Conservation (phyloP, 2,113 vertebrate genomes). For the Cryptoleucopteryx plumbea region DNA sequence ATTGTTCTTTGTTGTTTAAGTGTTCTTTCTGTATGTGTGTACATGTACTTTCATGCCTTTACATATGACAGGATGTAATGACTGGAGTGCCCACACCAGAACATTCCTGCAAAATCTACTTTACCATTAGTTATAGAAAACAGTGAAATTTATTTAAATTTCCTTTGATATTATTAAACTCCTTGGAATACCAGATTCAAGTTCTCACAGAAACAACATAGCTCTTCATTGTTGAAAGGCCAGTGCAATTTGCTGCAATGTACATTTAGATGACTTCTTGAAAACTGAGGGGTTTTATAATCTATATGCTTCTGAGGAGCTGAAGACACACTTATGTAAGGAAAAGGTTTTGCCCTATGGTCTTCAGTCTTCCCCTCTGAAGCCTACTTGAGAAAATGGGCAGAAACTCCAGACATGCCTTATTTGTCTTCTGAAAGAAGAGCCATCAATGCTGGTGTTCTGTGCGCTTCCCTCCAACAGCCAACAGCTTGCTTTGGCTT, state of each 20-base stretch:
- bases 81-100: not conserved
- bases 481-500: not conserved
- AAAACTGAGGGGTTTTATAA: not conserved
- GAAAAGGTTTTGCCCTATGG: not conserved
- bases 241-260: not conserved
- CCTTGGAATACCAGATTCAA: not conserved
- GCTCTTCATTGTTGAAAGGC: not conserved
- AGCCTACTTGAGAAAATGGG: not conserved
- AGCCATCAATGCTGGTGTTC: too few species aligned
- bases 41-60: not conserved
- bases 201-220: not conserved
- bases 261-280: not conserved
- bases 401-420: not conserved
- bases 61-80: not conserved
- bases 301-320: not conserved
- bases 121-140: not conserved
- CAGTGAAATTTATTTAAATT: not conserved
- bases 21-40: not conserved
- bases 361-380: not conserved
- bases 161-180: not conserved
- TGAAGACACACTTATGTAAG: not conserved
- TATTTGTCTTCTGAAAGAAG: not conserved
- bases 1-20: not conserved
- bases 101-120: not conserved
- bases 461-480: not conserved